Evolutionary conservation across 2,797 vertebrate genomes (phyloP).

Genomic region (Notolepis coatsorum): DNA sequence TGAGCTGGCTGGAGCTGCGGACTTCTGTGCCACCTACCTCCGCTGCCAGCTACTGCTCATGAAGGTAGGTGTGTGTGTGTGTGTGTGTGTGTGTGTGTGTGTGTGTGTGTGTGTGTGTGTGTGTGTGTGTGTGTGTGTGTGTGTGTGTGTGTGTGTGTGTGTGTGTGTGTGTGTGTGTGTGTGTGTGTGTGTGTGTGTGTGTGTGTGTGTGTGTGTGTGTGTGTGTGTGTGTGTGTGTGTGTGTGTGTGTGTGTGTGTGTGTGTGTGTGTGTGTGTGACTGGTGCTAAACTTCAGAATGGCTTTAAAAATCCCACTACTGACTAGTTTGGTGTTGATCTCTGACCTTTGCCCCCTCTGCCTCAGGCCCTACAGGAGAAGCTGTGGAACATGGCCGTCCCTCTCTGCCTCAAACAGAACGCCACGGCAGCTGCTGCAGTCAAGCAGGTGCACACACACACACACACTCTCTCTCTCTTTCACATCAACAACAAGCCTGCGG

Average conservation of each 20-base stretch:
- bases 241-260: too few species aligned
- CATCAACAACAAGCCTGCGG: too few species aligned
- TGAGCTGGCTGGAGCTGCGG: constrained; percentile 92
- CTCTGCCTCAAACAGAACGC: constrained; percentile 95
- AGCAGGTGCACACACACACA: constrained; percentile 81
- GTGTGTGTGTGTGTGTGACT: too few species aligned
- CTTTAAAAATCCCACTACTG: too few species aligned
- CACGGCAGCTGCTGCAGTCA: constrained; percentile 88
- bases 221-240: too few species aligned
- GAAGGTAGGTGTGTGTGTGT: constrained; percentile 81
- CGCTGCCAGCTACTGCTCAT: constrained; percentile 94
- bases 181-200: too few species aligned
- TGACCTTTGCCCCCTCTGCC: neutral
- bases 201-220: too few species aligned
- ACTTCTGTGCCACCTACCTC: constrained; percentile 95
- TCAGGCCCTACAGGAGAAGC: constrained; percentile 95
- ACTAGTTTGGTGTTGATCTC: too few species aligned
- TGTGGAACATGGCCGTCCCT: constrained; percentile 95
- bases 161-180: too few species aligned
- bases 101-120: neutral
- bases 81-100: neutral
- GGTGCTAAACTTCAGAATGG: too few species aligned
- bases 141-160: too few species aligned
- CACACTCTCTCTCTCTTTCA: too few species aligned
- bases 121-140: neutral